Percentiles rank a stretch among this genome's conserved stretches.
Evolutionary conservation across 2,113 vertebrate species (phyloP).

Genomic region (Boleophthalmus pectinirostris): DNA sequence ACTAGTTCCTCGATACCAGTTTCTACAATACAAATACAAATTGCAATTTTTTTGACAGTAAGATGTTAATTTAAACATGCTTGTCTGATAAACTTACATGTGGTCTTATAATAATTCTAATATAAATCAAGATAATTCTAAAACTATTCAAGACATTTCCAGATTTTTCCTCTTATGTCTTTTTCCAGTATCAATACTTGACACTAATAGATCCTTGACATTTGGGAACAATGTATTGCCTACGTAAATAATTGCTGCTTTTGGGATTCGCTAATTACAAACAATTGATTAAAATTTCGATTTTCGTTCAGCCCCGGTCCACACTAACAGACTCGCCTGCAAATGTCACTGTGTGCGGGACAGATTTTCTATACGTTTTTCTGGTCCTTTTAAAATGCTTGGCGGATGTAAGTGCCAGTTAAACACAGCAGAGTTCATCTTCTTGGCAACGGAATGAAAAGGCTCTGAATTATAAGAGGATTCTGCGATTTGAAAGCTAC

Average conservation of each 20-base stretch:
- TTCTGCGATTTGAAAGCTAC: conserved; percentile 4
- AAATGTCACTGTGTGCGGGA: conserved; percentile 29
- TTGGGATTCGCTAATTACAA: not conserved
- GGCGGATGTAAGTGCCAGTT: not conserved
- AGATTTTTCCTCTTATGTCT: no score
- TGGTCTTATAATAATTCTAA: no score
- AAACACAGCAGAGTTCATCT: not conserved
- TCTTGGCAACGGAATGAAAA: conserved; percentile 9
- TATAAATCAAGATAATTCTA: no score
- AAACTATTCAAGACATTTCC: no score
- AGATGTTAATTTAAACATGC: no score
- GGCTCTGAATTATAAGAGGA: conserved; percentile 27
- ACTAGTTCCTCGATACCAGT: no score
- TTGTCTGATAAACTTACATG: no score
- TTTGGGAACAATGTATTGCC: not conserved
- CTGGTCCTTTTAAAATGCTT: conserved; percentile 12
- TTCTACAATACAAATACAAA: no score
- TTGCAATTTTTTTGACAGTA: no score
- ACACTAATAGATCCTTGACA: not conserved
- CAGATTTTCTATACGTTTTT: conserved; percentile 3
- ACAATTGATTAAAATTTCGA: no score
- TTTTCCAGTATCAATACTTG: no score
- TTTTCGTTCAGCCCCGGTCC: not conserved
- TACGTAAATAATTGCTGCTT: not conserved
- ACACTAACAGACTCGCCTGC: conserved; percentile 9